phyloP scores from a whole-genome alignment of 2,888 invertebrate genomes.

The Neoascia interrupta region DNA sequence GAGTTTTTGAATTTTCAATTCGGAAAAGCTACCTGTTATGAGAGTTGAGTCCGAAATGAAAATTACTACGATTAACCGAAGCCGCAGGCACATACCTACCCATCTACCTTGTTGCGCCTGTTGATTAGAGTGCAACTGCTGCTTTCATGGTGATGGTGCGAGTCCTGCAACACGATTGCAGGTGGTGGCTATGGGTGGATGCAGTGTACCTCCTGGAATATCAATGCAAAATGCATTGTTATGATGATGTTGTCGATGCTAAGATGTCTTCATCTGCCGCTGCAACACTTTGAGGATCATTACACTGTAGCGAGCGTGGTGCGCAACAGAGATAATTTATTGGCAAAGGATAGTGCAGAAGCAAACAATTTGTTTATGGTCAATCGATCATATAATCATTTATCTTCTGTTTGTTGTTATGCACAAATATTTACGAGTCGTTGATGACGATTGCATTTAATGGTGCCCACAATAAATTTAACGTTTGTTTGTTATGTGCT shows the following conservation, averaged over 20 bases:
- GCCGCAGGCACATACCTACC: constrained; percentile 34
- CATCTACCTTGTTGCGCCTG: constrained; percentile 50
- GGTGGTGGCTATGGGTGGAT: constrained; percentile 55
- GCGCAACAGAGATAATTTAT: constrained; percentile 52
- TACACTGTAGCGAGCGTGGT: constrained; percentile 25
- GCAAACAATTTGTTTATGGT: constrained; percentile 54
- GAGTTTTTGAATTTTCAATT: constrained; percentile 32
- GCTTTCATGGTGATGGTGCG: constrained; percentile 5
- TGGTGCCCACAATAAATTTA: too few species aligned
- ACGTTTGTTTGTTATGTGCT: too few species aligned
- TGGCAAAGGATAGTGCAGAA: constrained; percentile 46
- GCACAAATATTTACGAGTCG: constrained; percentile 38
- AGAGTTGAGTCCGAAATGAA: constrained; percentile 50
- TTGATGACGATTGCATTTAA: constrained; percentile 11
- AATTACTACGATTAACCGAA: constrained; percentile 53
- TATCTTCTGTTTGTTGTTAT: constrained; percentile 11
- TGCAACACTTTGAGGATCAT: constrained; percentile 58
- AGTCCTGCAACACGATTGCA: constrained; percentile 41
- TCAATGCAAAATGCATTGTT: constrained; percentile 34
- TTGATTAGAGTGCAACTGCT: constrained; percentile 59
- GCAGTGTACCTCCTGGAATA: constrained; percentile 44
- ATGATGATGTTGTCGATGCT: constrained; percentile 45
- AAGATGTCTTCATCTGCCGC: constrained; percentile 53
- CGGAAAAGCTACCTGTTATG: constrained; percentile 47
- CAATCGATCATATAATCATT: constrained; percentile 60